phyloP scores from a whole-genome alignment of 2,113 vertebrate species.

The Geococcyx californianus region DNA sequence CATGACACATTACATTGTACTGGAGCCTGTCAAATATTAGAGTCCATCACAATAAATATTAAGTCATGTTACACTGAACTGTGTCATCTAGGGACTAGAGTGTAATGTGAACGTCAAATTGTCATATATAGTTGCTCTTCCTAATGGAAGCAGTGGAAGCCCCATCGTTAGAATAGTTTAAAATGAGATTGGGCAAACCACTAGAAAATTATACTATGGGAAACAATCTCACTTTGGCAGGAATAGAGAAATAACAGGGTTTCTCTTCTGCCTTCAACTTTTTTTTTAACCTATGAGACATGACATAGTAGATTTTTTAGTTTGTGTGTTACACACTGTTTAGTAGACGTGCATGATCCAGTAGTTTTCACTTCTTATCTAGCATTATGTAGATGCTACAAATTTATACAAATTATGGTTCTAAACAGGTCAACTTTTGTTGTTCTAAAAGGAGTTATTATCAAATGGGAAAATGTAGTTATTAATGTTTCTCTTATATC shows the following conservation, averaged over 20 bases:
- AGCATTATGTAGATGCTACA: neutral
- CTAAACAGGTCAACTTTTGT: neutral
- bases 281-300: neutral
- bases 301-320: neutral
- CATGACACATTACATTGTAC: neutral
- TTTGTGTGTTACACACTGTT: neutral
- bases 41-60: constrained; percentile 39
- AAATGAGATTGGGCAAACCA: neutral
- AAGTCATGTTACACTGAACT: constrained; percentile 1
- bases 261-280: neutral
- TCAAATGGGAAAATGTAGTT: neutral
- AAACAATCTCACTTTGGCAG: neutral
- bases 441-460: neutral
- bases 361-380: neutral
- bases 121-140: constrained; percentile 1
- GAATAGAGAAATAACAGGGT: neutral
- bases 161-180: constrained; percentile 26
- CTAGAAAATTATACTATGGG: neutral
- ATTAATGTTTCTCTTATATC: neutral
- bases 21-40: neutral
- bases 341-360: neutral
- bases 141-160: neutral
- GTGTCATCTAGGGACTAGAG: neutral
- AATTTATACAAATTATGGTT: neutral
- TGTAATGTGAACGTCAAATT: constrained; percentile 48